phyloP scores from a whole-genome alignment of 2,797 vertebrate species.

The Uromys caudimaculatus region DNA sequence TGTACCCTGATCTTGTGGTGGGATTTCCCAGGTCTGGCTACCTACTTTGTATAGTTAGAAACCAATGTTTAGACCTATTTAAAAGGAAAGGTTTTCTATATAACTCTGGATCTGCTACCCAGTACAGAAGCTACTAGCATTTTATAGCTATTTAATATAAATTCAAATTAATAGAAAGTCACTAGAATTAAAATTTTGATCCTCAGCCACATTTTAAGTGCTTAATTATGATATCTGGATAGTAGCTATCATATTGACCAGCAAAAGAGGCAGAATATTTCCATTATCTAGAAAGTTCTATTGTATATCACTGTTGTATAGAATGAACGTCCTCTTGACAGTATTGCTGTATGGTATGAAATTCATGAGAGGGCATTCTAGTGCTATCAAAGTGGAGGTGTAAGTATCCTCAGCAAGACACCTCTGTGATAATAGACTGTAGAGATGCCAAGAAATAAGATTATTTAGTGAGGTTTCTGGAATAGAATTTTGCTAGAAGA shows the following conservation, averaged over 20 bases:
- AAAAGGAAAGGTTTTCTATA: constrained; percentile 29
- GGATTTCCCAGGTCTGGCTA: not conserved
- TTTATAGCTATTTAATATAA: constrained; percentile 43
- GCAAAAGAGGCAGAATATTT: constrained; percentile 27
- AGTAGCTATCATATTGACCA: not conserved
- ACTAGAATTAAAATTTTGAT: constrained; percentile 36
- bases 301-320: not conserved
- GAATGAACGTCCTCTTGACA: not conserved
- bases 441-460: constrained; percentile 36
- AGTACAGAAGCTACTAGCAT: not conserved
- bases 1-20: not conserved
- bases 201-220: constrained; percentile 12
- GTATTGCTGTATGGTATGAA: not conserved
- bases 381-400: not conserved
- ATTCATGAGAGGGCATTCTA: constrained; percentile 2
- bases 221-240: not conserved
- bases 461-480: constrained; percentile 48
- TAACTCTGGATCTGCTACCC: constrained; percentile 18
- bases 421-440: not conserved
- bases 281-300: not conserved
- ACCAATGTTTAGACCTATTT: constrained; percentile 1
- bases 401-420: not conserved
- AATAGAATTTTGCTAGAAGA: constrained; percentile 51
- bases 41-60: constrained; percentile 12
- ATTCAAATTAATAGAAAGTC: constrained; percentile 42